These are phyloP conservation scores for Caenorhabditis japonica DNA, from an alignment of 2,888 invertebrate species.

Conservation along the genomic window DNA sequence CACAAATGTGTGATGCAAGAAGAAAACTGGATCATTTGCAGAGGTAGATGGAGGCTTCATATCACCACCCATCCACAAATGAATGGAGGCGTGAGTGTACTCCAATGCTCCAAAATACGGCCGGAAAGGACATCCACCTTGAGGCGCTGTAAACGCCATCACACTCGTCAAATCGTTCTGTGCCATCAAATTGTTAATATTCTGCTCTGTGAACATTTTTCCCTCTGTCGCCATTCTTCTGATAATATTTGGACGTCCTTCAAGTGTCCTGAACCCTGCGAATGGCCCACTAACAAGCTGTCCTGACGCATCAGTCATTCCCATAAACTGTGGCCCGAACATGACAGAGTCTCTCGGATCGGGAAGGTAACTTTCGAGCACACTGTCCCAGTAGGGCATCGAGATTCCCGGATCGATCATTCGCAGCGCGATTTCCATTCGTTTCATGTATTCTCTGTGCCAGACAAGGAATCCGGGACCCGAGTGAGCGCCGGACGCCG, in stretches of 20 bases:
- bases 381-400: slow-evolving; percentile 78
- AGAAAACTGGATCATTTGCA: slow-evolving; percentile 74
- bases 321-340: slow-evolving; percentile 67
- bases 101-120: slow-evolving; percentile 76
- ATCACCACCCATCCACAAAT: slow-evolving; percentile 75
- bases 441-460: slow-evolving; percentile 75
- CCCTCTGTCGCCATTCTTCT: slow-evolving; percentile 66
- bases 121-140: slow-evolving; percentile 72
- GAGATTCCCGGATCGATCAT: slow-evolving; percentile 77
- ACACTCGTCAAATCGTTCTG: slow-evolving; percentile 73
- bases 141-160: slow-evolving; percentile 74
- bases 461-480: slow-evolving; percentile 76
- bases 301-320: slow-evolving; percentile 66
- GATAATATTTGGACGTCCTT: slow-evolving; percentile 69
- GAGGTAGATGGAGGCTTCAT: slow-evolving; percentile 73
- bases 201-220: slow-evolving; percentile 70
- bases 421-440: slow-evolving; percentile 74
- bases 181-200: slow-evolving; percentile 69
- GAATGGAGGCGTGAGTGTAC: slow-evolving; percentile 74
- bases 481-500: slow-evolving; percentile 74
- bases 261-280: slow-evolving; percentile 70
- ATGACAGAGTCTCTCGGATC: slow-evolving; percentile 74
- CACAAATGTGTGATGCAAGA: slow-evolving; percentile 74
- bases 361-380: slow-evolving; percentile 70
- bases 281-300: slow-evolving; percentile 69